phyloP scores from a whole-genome alignment of 2,888 invertebrate species.

The Acleris laterana region DNA sequence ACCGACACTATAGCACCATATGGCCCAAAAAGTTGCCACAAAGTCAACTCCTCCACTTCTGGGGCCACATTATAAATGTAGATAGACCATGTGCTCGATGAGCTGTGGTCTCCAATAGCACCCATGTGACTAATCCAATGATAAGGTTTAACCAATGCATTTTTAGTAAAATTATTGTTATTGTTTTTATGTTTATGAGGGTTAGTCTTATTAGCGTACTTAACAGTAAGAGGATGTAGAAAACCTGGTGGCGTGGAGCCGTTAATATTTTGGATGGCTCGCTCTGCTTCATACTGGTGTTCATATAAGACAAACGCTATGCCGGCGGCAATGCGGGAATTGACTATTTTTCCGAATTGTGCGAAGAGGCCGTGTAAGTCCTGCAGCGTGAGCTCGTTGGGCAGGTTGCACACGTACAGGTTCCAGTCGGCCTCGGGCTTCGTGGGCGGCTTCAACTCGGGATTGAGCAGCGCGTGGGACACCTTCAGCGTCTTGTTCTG shows the following conservation, averaged over 20 bases:
- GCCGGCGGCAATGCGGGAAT: constrained; percentile 82
- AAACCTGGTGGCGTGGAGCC: constrained; percentile 80
- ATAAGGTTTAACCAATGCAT: constrained; percentile 75
- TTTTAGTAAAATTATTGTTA: constrained; percentile 79
- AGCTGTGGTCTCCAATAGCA: constrained; percentile 78
- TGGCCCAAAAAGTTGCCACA: constrained; percentile 83
- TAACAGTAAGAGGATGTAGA: constrained; percentile 82
- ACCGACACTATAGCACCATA: constrained; percentile 84
- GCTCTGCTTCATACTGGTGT: constrained; percentile 80
- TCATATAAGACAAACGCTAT: constrained; percentile 83
- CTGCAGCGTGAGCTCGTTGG: constrained; percentile 83
- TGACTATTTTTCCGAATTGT: constrained; percentile 84
- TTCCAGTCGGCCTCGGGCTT: constrained; percentile 85
- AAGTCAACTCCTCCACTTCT: constrained; percentile 80
- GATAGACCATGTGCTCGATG: constrained; percentile 82
- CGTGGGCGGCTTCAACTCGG: constrained; percentile 78
- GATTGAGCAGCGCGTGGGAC: constrained; percentile 80
- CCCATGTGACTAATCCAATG: constrained; percentile 82
- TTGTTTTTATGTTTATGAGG: constrained; percentile 81
- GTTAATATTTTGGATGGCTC: constrained; percentile 80
- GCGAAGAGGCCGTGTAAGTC: constrained; percentile 83
- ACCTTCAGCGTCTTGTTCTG: constrained; percentile 83
- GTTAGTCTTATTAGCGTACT: constrained; percentile 84
- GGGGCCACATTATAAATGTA: constrained; percentile 83
- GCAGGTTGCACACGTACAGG: constrained; percentile 84